Conservation (phyloP, 2,797 vertebrate species). For the Danio kyathit region DNA sequence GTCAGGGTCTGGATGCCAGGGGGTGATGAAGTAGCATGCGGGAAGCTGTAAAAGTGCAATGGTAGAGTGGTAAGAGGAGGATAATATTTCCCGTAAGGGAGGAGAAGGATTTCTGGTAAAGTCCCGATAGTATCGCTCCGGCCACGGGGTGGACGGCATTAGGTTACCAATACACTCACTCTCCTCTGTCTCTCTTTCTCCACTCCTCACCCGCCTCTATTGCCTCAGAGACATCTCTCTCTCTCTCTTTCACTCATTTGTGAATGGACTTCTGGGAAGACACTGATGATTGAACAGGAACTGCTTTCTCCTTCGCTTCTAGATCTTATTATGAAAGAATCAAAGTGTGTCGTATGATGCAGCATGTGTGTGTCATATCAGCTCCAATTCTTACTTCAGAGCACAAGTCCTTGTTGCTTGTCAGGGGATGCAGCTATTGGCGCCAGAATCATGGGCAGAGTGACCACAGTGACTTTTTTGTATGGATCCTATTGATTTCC, state of each 20-base stretch:
- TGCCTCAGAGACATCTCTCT: conserved; percentile 33
- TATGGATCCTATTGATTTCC: conserved; percentile 39
- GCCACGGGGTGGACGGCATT: conserved; percentile 65
- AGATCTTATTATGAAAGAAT: conserved; percentile 34
- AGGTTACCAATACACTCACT: conserved; percentile 59
- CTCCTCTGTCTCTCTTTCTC: conserved; percentile 26
- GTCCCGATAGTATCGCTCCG: conserved; percentile 75
- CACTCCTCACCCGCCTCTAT: conserved; percentile 49
- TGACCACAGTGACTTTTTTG: conserved; percentile 27
- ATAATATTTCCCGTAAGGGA: conserved; percentile 76
- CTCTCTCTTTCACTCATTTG: conserved; percentile 32
- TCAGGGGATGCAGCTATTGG: conserved; percentile 10
- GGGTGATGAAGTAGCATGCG: conserved; percentile 44
- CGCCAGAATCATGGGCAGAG: not conserved
- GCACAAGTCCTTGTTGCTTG: not conserved
- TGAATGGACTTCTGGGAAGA: conserved; percentile 57
- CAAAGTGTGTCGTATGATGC: not conserved
- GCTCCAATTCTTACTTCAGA: conserved; percentile 9
- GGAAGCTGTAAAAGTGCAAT: conserved; percentile 47
- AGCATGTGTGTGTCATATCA: conserved; percentile 17
- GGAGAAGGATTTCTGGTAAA: conserved; percentile 78
- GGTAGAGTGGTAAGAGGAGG: conserved; percentile 55
- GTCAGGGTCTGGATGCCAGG: conserved; percentile 49
- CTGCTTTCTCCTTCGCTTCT: not conserved
- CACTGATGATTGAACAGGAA: conserved; percentile 53